Evolutionary conservation across 2,888 invertebrate genomes (phyloP), one percentile per base, ranked within the genome.

Genomic region (Vanessa cardui): DNA sequence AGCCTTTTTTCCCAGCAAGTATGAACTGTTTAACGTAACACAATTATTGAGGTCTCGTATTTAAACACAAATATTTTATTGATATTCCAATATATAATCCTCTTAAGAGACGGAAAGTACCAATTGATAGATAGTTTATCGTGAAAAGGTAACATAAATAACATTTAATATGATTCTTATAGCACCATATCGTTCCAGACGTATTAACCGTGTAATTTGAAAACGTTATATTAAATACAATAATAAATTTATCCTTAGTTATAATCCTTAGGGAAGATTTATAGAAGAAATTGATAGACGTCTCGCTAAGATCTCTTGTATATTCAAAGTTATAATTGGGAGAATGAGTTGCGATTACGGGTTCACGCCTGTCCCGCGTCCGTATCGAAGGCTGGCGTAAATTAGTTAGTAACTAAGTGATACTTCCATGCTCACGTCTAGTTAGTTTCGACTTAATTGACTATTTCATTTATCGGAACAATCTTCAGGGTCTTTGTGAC

Each of bases 361-460:
- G 81, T 80, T 85, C 81, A 76, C 83, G 81, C 80, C 80, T 74
- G 77, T 68, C 76, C 72, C 76, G 74, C 77, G 72, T 73, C 72
- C 72, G 71, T 73, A 74, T 75, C 72, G 75, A 76, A 77, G 76
- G 65, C 78, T 82, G 81, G 74, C 82, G 81, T 87, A 88, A 89
- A 85, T 87, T 86, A 88, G 86, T 89, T 89, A 84, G 75, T 70
- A 85, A 87, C 86, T 86, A 85, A 83, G 82, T 84, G 86, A 87
- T 85, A 87, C 84, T 86, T 85, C 80, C 80, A 77, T 77, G 80
- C 79, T 78, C 78, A 78, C 77, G 80, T 83, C 81, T 83, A 78
- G 62, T 62, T 62, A 52, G 44, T 52, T 52, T 52, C 33, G 15
- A 39, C 26, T 52, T 50, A 56, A 56, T 39, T 39, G 56, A 39